Base-by-base conservation (phyloP, 2,797 vertebrate genomes). In the Sebastolobus alascanus region DNA sequence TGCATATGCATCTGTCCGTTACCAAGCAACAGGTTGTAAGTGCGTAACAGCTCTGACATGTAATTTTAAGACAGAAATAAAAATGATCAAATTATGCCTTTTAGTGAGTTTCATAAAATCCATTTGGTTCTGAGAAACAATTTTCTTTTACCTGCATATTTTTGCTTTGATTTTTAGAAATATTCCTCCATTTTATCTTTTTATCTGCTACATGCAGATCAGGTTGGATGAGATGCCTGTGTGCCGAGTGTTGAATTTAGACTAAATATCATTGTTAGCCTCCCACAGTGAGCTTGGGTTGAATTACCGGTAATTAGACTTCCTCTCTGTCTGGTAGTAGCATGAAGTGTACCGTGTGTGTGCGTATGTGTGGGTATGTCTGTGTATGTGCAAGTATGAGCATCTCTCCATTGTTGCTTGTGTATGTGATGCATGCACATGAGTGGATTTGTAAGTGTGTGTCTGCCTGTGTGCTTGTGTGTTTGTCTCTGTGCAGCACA, bases 1-100 rank as follows among this genome's bases (percentile, higher is more conserved):
- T 85, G 37, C 86, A 89, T 88, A 91, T 86, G 75, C 73, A 87
- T 87, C 52, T 80, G 33, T 77, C 66, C 8, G 91, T 93, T 90
- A 92, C 93, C 70, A 91, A 88, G 93, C 93, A 93, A 93, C 93
- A 93, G 76, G 83, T 91, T 22, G 61, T 69, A 63, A 81, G 78
- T 77, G 79, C 73, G 55, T 82, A 80, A 59, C 61, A 84, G 79
- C 65, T 77, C 58, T 80, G 63, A 69, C 79, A 56, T 75, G 43
- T 82, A n/a, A 68, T 80, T 84, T 84, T 60, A 77, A 72, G 68
- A 75, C 40, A 27, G 27, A 85, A 81, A 81, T 70, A 68, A 77
- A 84, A 81, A 78, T 59, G 20, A 78, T 59, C 2, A 77, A 75
- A 84, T 68, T 37, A 64, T 68, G 20, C 61, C 59, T 75, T 77